Evolutionary conservation across 2,113 vertebrate species (phyloP), one percentile per base, ranked within the genome.

Genomic region (Channa argus): DNA sequence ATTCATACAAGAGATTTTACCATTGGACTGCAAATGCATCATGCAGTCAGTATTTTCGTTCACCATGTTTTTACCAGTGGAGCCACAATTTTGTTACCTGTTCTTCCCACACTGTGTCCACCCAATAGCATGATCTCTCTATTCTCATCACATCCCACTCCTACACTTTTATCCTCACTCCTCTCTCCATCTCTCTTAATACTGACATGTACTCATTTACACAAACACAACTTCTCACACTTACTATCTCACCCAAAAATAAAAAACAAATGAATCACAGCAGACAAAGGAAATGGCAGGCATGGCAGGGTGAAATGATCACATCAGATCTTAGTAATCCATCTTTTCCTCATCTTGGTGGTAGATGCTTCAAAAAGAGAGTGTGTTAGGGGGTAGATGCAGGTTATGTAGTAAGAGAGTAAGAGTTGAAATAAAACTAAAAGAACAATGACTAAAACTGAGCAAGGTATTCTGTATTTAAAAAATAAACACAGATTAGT

Each of bases 271-370:
- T 88, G 75, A 85, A 90, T 88, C 80, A 86, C 64, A 43, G 70
- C 49, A 80, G 71, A 90, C 89, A 83, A 82, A 80, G 77, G 78
- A 61, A 86, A 88, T 62, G 69, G 72, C 15, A 63, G 51, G 59
- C 61, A 6, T 41, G 75, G 65, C 61, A 6, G 45, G 75, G 65
- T 56, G 55, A 92, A 90, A 80, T 61, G 81, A 87, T 83, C 81
- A 79, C 65, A 92, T 92, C 82, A 85, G 80, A 55, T 49, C 74
- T 71, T 59, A 5, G 45, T 78, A 86, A 91, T 91, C 83, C 85
- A 89, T 91, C 86, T 79, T 82, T 39, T 74, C 71, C 68, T 59
- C 6, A 24, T 83, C 79, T 77, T 74, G 78, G 84, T 84, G 86
- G 86, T 82, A 76, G 79, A 87, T 71, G 67, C 68, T 47, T 76